Evolutionary conservation across 2,113 vertebrate genomes (phyloP).

Genomic region (Microtus richardsoni): DNA sequence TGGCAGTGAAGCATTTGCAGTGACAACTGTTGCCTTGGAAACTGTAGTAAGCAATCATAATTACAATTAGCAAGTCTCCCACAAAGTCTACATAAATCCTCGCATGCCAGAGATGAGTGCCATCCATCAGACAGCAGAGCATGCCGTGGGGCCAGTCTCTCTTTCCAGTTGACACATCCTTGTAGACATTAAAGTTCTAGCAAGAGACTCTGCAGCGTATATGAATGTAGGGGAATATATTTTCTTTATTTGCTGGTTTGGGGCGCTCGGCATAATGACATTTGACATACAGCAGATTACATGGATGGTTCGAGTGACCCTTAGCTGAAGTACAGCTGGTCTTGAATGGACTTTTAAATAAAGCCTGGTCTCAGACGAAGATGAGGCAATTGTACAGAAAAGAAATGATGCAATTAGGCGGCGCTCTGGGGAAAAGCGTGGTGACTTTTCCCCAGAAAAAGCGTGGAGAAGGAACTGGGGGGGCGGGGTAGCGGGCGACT

Average conservation of each 20-base stretch:
- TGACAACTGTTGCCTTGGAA: constrained; percentile 78
- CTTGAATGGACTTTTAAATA: constrained; percentile 72
- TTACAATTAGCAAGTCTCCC: constrained; percentile 72
- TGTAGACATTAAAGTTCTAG: constrained; percentile 53
- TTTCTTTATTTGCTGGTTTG: constrained; percentile 49
- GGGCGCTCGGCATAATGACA: constrained; percentile 33
- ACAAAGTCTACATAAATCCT: constrained; percentile 72
- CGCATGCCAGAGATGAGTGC: neutral
- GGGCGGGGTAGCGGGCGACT: constrained; percentile 25
- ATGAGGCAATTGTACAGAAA: constrained; percentile 76
- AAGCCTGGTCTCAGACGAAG: constrained; percentile 70
- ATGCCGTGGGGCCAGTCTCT: neutral
- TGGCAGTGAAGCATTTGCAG: constrained; percentile 63
- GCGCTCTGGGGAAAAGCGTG: constrained; percentile 47
- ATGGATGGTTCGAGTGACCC: constrained; percentile 63
- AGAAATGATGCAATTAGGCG: constrained; percentile 61
- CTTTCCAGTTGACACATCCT: constrained; percentile 56
- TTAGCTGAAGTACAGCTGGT: constrained; percentile 58
- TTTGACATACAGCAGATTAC: constrained; percentile 49
- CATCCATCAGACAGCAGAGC: constrained; percentile 13
- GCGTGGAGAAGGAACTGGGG: constrained; percentile 30
- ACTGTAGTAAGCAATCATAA: constrained; percentile 72
- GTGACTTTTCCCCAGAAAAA: too few species aligned
- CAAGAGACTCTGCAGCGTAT: constrained; percentile 27
- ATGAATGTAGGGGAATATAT: constrained; percentile 59